phyloP scores from a whole-genome alignment of 2,888 invertebrate genomes.

The Platycheirus rosarum region DNA sequence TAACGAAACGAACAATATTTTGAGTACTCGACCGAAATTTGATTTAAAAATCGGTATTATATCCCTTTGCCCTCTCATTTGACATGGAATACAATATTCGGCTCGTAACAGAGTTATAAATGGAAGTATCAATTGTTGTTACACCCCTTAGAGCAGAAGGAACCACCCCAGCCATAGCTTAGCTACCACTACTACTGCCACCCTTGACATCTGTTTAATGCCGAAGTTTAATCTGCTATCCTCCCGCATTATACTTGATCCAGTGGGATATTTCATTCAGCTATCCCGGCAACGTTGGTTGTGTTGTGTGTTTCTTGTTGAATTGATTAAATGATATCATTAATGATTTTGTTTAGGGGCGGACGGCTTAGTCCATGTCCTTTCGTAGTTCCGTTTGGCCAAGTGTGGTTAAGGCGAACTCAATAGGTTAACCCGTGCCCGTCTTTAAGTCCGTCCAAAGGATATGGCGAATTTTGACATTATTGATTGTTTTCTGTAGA shows the following conservation, averaged over 20 bases:
- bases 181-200: slow-evolving; percentile 14
- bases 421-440: slow-evolving; percentile 12
- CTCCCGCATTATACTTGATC: slow-evolving; percentile 56
- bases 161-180: slow-evolving; percentile 19
- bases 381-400: slow-evolving; percentile 11
- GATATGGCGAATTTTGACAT: slow-evolving; percentile 58
- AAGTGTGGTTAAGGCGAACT: slow-evolving; percentile 33
- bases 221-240: slow-evolving; percentile 59
- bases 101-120: slow-evolving; percentile 58
- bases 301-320: slow-evolving; percentile 63
- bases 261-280: slow-evolving; percentile 41
- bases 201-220: slow-evolving; percentile 70
- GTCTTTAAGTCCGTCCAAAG: slow-evolving; percentile 37
- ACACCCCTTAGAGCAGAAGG: background rate
- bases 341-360: slow-evolving; percentile 65
- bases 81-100: slow-evolving; percentile 33
- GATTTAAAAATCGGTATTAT: slow-evolving; percentile 49
- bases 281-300: background rate
- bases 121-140: slow-evolving; percentile 68
- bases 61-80: slow-evolving; percentile 35
- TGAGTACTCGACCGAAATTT: slow-evolving; percentile 67
- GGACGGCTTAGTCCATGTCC: slow-evolving; percentile 20
- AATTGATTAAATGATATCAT: slow-evolving; percentile 74
- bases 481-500: slow-evolving; percentile 58
- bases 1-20: no score